phyloP scores from a whole-genome alignment of 2,888 invertebrate species.

The Chesias legatella region DNA sequence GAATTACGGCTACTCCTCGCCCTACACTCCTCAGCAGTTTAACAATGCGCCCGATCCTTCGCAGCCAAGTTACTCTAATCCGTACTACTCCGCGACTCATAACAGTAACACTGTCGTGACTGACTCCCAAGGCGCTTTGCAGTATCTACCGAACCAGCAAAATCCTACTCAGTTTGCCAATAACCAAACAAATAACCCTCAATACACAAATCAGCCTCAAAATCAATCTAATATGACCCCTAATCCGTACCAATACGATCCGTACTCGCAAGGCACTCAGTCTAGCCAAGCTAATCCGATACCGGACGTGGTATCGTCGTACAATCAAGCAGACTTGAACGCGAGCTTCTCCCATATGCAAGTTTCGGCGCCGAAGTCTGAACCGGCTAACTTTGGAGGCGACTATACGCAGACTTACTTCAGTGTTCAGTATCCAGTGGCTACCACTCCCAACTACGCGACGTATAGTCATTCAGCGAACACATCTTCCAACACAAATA shows the following conservation, averaged over 20 bases:
- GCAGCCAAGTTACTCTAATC: conserved; percentile 53
- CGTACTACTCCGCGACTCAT: conserved; percentile 59
- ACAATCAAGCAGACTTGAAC: conserved; percentile 47
- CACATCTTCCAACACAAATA: conserved; percentile 43
- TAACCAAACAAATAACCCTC: background rate
- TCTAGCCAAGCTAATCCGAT: conserved; percentile 36
- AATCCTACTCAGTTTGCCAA: conserved; percentile 13
- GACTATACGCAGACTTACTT: conserved; percentile 67
- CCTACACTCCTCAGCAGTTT: conserved; percentile 63
- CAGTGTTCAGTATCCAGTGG: conserved; percentile 54
- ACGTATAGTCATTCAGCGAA: conserved; percentile 58
- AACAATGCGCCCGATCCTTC: conserved; percentile 47
- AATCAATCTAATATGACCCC: conserved; percentile 33
- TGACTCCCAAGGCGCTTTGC: conserved; percentile 48
- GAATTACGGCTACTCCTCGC: conserved; percentile 49
- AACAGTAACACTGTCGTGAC: conserved; percentile 51
- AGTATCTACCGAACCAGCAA: conserved; percentile 25
- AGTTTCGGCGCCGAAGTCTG: conserved; percentile 46
- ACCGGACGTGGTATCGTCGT: conserved; percentile 40
- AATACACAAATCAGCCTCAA: conserved; percentile 1
- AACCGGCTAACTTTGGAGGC: conserved; percentile 35
- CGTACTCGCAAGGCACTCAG: background rate
- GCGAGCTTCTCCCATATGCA: conserved; percentile 65
- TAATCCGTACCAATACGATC: conserved; percentile 9
- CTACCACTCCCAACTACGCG: conserved; percentile 49